A percentile compares a stretch with the other conserved stretches of the same genome.
Evolutionary conservation across 2,797 vertebrate genomes (phyloP).

Genomic region (Lithobates sylvaticus): DNA sequence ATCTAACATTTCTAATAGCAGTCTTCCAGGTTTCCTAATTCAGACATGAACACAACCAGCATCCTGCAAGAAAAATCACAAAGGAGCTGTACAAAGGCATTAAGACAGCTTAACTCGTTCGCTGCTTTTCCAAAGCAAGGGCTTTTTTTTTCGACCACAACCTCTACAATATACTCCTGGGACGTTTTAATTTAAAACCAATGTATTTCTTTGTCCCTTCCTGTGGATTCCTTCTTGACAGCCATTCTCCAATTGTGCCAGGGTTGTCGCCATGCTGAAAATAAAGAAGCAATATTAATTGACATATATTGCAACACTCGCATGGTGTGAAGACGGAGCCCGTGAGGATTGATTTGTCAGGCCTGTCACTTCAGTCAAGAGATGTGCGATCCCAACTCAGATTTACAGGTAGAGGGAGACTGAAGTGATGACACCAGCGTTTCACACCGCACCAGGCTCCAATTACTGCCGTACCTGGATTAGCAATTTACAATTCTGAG

Average conservation of each 20-base stretch:
- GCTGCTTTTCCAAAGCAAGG: not conserved
- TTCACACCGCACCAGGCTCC: slow-evolving; percentile 74
- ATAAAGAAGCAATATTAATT: slow-evolving; percentile 82
- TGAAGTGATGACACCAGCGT: slow-evolving; percentile 72
- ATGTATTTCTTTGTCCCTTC: slow-evolving; percentile 38
- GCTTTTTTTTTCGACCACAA: not conserved
- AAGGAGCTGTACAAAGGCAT: not conserved
- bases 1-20: not conserved
- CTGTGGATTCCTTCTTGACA: slow-evolving; percentile 21
- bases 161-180: not conserved
- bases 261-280: slow-evolving; percentile 71
- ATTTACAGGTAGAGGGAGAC: slow-evolving; percentile 77
- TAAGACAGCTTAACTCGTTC: not conserved
- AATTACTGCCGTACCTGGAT: slow-evolving; percentile 74
- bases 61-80: not conserved
- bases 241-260: slow-evolving; percentile 62
- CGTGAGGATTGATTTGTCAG: slow-evolving; percentile 81
- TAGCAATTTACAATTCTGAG: slow-evolving; percentile 71
- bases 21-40: not conserved
- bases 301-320: slow-evolving; percentile 79
- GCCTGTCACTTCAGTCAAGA: slow-evolving; percentile 81
- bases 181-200: slow-evolving; percentile 13
- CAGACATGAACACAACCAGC: not conserved
- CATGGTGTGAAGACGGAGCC: slow-evolving; percentile 79
- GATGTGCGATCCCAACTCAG: slow-evolving; percentile 76